Evolutionary conservation across 2,797 vertebrate genomes (phyloP).

Genomic region (Lacerta viridis): DNA sequence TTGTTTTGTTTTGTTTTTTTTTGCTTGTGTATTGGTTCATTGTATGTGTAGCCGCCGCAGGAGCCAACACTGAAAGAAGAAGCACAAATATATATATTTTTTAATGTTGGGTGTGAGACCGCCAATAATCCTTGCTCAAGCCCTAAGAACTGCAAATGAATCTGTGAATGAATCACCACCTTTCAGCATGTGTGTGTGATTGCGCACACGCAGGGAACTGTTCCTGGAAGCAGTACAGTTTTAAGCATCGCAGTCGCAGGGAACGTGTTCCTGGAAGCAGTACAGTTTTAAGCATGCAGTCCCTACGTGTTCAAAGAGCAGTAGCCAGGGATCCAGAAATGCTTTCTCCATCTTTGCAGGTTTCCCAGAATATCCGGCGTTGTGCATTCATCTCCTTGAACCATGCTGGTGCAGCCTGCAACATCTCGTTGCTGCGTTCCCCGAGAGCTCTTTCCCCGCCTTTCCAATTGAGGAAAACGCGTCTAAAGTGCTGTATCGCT

Average conservation of each 20-base stretch:
- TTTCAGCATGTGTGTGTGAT: not conserved
- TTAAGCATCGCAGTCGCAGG: not conserved
- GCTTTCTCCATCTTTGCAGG: accelerated
- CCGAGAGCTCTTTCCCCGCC: no score
- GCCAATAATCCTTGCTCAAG: not conserved
- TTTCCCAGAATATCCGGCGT: not conserved
- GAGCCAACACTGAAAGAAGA: no score
- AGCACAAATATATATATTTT: no score
- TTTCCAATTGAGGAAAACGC: not conserved
- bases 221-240: not conserved
- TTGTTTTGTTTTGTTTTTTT: no score
- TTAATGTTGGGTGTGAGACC: no score
- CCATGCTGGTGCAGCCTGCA: not conserved
- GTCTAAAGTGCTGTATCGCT: no score
- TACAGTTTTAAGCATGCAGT: not conserved
- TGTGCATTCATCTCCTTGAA: not conserved
- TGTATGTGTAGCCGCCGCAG: no score
- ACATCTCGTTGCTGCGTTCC: not conserved
- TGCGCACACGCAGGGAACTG: not conserved
- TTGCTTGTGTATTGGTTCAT: no score
- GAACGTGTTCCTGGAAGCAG: not conserved
- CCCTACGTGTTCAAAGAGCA: no score
- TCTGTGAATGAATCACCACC: not conserved
- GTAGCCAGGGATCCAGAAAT: not conserved
- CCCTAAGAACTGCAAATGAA: not conserved